Percentiles rank a stretch among this genome's conserved stretches.
Evolutionary conservation across 2,888 invertebrate genomes (phyloP).

Genomic region (Blomia tropicalis): DNA sequence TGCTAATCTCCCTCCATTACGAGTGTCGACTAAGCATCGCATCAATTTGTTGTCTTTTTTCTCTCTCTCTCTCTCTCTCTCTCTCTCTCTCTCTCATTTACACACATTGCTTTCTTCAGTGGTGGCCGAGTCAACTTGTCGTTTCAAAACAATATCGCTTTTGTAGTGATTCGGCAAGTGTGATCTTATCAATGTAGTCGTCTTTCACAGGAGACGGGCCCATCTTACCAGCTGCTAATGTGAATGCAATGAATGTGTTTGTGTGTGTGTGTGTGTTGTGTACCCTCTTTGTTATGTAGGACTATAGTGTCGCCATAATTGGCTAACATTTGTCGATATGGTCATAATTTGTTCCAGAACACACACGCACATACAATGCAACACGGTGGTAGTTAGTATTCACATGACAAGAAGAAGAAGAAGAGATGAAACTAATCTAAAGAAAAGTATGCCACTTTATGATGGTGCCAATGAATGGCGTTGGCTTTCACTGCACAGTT

Average conservation of each 20-base stretch:
- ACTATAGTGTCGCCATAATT: neutral
- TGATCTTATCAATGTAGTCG: neutral
- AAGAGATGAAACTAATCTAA: too few species aligned
- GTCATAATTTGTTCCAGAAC: slow-evolving; percentile 5
- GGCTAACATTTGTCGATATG: slow-evolving; percentile 5
- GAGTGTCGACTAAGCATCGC: slow-evolving; percentile 1
- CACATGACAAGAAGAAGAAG: too few species aligned
- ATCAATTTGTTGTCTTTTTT: slow-evolving; percentile 1
- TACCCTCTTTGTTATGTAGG: neutral
- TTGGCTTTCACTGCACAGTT: too few species aligned
- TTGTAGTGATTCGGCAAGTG: too few species aligned
- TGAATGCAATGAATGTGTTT: neutral
- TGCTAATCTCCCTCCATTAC: slow-evolving; percentile 1
- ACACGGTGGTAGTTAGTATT: too few species aligned
- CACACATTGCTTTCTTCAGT: neutral
- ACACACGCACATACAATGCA: too few species aligned
- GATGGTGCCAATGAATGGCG: too few species aligned
- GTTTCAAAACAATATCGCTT: slow-evolving; percentile 2
- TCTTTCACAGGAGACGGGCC: too few species aligned
- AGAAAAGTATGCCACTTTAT: too few species aligned
- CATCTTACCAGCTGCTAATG: slow-evolving; percentile 2
- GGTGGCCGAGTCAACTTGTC: neutral
- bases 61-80: too few species aligned
- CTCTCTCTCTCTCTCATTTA: too few species aligned
- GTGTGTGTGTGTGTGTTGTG: neutral